Evolutionary conservation across 2,113 vertebrate genomes (phyloP), one percentile per base, ranked within the genome.

Genomic region (Lepisosteus oculatus): DNA sequence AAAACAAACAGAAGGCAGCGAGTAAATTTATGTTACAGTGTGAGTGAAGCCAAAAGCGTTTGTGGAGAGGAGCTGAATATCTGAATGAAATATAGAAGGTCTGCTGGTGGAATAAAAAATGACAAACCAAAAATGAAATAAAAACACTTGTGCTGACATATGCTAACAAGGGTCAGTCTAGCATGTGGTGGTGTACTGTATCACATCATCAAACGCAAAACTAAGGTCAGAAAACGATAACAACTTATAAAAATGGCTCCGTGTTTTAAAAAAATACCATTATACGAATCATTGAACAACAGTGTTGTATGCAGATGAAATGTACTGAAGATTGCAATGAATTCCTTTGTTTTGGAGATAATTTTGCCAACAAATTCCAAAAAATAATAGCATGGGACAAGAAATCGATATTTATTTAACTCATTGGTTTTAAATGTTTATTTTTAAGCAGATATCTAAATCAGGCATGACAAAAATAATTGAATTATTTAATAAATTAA

Each of bases 41-140:
- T 71, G 11, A 67, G 75, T 81, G 72, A 68, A 66, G 82, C 72
- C 71, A 72, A 73, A 79, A 66, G 55, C 57, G 70, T 74, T 83
- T 75, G 43, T 61, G 42, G 74, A 74, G 72, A 68, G 77, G 74
- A 77, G 45, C 74, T 69, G 71, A 69, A 62, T 63, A 63, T 67
- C 70, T 77, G 77, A 79, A 85, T 84, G 74, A 83, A 84, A 88
- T 84, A 78, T 74, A 69, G 54, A 79, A 71, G 68, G 44, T 54
- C 14, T 55, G 45, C 11, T 15, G 64, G 47, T 65, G 61, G 67
- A 68, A 78, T 76, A 73, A 78, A 83, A 78, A 82, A 82, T 77
- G 77, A 44, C 9, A 47, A 5, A 14, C 42, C 63, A 4, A 29
- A 29, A 29, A 29, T 2, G 29, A 29, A 29, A 29, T 29, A 29